Base-by-base conservation (phyloP, 2,113 vertebrate genomes). In the Speoplatyrhinus poulsoni region DNA sequence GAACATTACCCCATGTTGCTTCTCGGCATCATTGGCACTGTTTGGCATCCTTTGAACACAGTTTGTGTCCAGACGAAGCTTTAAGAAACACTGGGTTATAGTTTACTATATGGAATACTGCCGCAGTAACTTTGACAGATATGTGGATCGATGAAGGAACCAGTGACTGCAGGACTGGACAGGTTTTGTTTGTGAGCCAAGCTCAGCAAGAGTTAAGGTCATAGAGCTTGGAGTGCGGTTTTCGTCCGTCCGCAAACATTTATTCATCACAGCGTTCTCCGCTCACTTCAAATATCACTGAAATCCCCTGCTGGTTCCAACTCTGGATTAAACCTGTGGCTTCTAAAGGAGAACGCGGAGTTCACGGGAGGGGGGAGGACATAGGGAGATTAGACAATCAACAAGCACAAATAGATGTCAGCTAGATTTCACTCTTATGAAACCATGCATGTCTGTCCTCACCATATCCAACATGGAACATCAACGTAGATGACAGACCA, bases 1-100 rank as follows among this genome's bases (percentile, higher is more conserved):
- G 19, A 80, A 65, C 33, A 46, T 47, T 52, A 32, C 36, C 36
- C 47, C 58, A 5, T 8, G 60, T 26, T 41, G 32, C 52, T 59
- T 17, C n/a, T 4, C 11, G 33, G 12, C 52, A 52, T 33, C 53
- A 52, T 17, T 41, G 12, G 26, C 9, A 54, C 26, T 55, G 57
- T 69, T 68, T 59, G 53, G 10, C 19, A 19, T 47, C 26, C n/a
- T 76, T 48, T 77, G 57, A 69, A 60, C 58, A 52, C 26, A 46
- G 16, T 58, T 53, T 33, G 5, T 65, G 75, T 68, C n/a, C 10
- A 69, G 36, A 56, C 49, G 0, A 65, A 59, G 48, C 50, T 62
- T 47, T 48, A 53, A 10, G 26, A 60, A 46, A 7, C 56, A 54
- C 11, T 10, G 52, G 13, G 3, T 26, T 16, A 13, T 4, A 54